Percentiles rank a stretch among this genome's conserved stretches.
phyloP scores from a whole-genome alignment of 2,113 vertebrate genomes.

The Albula goreensis region DNA sequence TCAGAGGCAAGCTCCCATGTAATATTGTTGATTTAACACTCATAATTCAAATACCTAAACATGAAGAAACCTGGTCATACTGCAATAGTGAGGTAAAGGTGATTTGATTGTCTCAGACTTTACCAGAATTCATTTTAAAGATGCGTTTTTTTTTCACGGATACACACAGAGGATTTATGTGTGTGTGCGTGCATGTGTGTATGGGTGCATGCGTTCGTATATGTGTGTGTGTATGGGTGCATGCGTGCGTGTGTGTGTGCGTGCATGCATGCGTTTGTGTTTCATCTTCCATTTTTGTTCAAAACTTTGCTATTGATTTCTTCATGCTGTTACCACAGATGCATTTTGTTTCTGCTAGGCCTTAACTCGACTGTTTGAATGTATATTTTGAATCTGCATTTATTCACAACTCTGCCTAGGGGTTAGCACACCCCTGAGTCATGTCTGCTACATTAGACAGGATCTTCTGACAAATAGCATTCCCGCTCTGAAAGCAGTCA shows the following conservation, averaged over 20 bases:
- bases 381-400: constrained; percentile 20
- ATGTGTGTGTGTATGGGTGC: too few species aligned
- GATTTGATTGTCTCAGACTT: not conserved
- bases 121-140: not conserved
- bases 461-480: not conserved
- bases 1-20: not conserved
- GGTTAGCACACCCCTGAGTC: not conserved
- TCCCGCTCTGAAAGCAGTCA: not conserved
- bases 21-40: not conserved
- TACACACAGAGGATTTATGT: not conserved
- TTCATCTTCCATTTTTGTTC: not conserved
- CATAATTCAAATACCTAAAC: not conserved
- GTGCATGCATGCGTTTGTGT: too few species aligned
- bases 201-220: too few species aligned
- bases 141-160: not conserved
- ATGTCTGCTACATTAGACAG: not conserved
- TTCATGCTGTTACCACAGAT: not conserved
- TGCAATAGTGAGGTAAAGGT: not conserved
- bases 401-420: not conserved
- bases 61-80: not conserved
- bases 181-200: too few species aligned
- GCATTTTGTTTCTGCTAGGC: not conserved
- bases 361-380: not conserved
- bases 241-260: too few species aligned
- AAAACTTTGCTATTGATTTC: not conserved